Base-by-base conservation (phyloP, 2,888 invertebrate genomes). In the Polydrusus tereticollis region DNA sequence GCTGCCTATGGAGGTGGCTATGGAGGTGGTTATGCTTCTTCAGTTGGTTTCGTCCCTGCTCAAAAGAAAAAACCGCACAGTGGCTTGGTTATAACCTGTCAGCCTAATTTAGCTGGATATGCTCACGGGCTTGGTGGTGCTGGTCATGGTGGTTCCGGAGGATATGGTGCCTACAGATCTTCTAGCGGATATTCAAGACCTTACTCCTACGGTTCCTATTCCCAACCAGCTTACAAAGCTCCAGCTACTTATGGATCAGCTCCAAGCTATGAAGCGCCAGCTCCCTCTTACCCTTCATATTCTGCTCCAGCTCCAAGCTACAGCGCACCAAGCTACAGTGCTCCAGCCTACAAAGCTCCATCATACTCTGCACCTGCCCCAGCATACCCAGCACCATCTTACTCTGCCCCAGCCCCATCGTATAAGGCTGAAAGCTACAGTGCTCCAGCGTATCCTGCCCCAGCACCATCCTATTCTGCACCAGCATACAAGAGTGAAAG, bases 21-120 rank as follows among this genome's bases (percentile, higher is more conserved):
- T 18, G 67, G 59, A 23, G 66, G 55, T 26, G 29, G 43, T 6
- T 58, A 69, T n/a, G 26, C 18, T 16, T 33, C 66, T 18, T 20
- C 69, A 10, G 58, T 66, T 16, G 29, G 62, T 21, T 73, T 62
- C 33, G 66, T 65, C 6, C 73, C 73, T 26, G 73, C 72, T 12
- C 63, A 63, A 1, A 60, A 75, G n/a, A 76, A 78, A 18, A 74
- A 75, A 14, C 73, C 74, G 18, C 84, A 84, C 70, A 82, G 78
- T 71, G 85, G 85, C 7, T 76, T 86, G 29, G 84, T 85, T 3
- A 85, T 86, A 43, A 85, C 85, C n/a, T 86, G 86, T 72, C 85
- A 85, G 78, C 86, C 86, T 12, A 82, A 83, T 69, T 78, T 85
- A 36, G 84, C 85, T 57, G 86, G 86, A 52, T 85, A 84, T 67